Base-by-base conservation (phyloP, 2,797 vertebrate genomes). In the Gadopsis marmoratus region DNA sequence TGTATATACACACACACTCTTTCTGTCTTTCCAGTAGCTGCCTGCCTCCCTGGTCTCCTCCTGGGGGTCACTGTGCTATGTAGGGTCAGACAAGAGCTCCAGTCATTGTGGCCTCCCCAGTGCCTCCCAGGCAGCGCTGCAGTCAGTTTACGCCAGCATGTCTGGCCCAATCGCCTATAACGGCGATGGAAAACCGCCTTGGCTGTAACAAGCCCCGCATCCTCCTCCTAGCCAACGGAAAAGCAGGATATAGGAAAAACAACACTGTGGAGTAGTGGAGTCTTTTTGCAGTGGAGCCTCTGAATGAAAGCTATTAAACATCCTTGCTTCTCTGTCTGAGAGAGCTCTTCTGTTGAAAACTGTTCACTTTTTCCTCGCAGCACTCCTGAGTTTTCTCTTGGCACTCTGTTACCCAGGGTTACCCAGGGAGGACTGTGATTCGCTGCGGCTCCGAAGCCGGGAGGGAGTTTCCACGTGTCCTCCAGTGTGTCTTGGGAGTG, bases 41-140 rank as follows among this genome's bases (percentile, higher is more conserved):
- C 90, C 92, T 91, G 91, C 94, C 93, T 94, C 90, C 48, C 66
- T 82, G 91, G 94, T 85, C 76, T 91, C 92, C 94, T 94, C 87
- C 81, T 80, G 90, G 91, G 94, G 94, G 95, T 94, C 87, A 95
- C 92, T 95, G 84, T 95, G 96, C 96, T 96, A 96, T 96, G 96
- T 86, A 23, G 86, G 94, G 93, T 96, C 96, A 96, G 94, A 96
- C 96, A 96, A 96, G 93, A 94, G 94, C 92, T 91, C 88, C 91
- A 96, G 95, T 97, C 96, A 95, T 94, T 79, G 89, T 81, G 23
- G 88, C 93, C 95, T 95, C 95, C 92, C 93, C 31, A 26, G 88
- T 85, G 92, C 93, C 94, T 94, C 95, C 81, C 72, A 92, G 67
- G 91, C 94, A 89, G 82, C 70, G 16, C 89, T 90, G 82, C 82